These are phyloP conservation scores for Asarcornis scutulata DNA, from an alignment of 2,113 vertebrate genomes.

Conservation along the genomic window DNA sequence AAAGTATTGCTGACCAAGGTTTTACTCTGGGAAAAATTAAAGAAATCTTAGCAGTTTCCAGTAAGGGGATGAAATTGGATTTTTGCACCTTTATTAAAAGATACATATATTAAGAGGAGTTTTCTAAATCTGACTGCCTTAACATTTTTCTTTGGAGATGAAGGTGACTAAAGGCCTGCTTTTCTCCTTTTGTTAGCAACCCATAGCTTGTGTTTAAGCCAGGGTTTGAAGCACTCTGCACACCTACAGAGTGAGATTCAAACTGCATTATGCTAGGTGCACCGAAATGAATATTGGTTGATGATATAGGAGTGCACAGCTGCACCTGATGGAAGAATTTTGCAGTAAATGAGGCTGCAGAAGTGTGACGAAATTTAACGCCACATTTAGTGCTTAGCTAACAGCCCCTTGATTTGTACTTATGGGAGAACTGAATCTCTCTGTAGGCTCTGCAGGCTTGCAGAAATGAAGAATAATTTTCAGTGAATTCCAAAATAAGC, in stretches of 20 bases:
- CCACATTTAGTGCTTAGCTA: not conserved
- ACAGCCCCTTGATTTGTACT: not conserved
- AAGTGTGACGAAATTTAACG: not conserved
- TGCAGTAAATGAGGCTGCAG: not conserved
- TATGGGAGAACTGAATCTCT: not conserved
- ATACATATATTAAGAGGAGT: not conserved
- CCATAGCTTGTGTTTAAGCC: not conserved
- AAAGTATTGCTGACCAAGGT: not conserved
- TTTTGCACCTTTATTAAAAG: not conserved
- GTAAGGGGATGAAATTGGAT: not conserved
- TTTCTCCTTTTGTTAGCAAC: not conserved
- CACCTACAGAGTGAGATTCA: not conserved
- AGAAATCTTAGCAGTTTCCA: not conserved
- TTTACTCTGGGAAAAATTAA: not conserved
- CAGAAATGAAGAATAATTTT: slow-evolving; percentile 9
- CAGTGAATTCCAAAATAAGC: slow-evolving; percentile 33
- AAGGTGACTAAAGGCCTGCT: not conserved
- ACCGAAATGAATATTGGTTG: not conserved
- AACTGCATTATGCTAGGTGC: not conserved
- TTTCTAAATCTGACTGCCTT: not conserved
- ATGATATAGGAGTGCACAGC: not conserved
- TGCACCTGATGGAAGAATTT: not conserved
- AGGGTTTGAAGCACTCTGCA: not conserved
- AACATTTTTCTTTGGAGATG: not conserved
- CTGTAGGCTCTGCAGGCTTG: not conserved